phyloP scores from a whole-genome alignment of 1,140 invertebrate species.

The Alviniconcha marisindica region DNA sequence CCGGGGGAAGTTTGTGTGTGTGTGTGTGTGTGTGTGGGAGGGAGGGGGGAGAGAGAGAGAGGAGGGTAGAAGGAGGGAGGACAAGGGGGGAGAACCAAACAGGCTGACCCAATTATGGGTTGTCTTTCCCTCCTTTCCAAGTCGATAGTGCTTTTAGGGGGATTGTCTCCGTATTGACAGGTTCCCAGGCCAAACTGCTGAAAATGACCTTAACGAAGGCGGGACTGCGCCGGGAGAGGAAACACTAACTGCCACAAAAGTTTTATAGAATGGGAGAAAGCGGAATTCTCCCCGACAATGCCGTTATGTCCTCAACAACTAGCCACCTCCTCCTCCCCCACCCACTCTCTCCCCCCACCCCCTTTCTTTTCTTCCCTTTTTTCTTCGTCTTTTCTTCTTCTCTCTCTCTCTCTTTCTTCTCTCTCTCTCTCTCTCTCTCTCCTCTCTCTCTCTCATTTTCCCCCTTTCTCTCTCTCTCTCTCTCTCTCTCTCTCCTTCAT shows the following conservation, averaged over 20 bases:
- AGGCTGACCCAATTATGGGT: conserved; percentile 8
- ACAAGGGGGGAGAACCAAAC: background rate
- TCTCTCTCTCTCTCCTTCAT: too few species aligned
- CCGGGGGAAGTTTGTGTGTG: background rate
- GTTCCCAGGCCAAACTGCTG: background rate
- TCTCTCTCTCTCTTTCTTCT: too few species aligned
- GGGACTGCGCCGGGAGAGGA: background rate
- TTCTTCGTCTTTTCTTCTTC: too few species aligned
- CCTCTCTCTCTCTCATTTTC: too few species aligned
- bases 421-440: too few species aligned
- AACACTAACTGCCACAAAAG: background rate
- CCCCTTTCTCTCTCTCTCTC: too few species aligned
- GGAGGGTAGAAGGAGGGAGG: background rate
- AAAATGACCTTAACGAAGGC: background rate
- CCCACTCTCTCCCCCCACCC: too few species aligned
- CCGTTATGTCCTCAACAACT: too few species aligned
- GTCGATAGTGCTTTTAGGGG: conserved; percentile 28
- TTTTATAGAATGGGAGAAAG: too few species aligned
- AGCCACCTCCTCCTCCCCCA: too few species aligned
- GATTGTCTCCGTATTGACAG: background rate
- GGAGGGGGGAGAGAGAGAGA: background rate
- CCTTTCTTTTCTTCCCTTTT: too few species aligned
- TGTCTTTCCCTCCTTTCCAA: background rate
- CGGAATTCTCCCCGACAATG: too few species aligned
- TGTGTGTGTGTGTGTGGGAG: background rate